phyloP scores from a whole-genome alignment of 2,113 vertebrate species.

The Heliornis fulica region DNA sequence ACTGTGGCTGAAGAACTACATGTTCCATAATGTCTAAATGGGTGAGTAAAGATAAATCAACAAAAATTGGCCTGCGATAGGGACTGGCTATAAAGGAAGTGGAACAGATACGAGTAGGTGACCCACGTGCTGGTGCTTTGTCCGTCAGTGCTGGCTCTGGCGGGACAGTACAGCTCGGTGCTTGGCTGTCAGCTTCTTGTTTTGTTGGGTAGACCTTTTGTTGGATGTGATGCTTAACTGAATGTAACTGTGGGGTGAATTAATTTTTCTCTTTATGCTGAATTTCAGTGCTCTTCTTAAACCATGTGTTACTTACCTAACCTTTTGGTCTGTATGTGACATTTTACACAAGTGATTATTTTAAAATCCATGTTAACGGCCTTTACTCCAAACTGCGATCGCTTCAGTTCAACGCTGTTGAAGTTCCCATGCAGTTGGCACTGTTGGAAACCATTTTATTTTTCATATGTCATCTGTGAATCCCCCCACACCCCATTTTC shows the following conservation, averaged over 20 bases:
- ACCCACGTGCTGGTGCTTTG: neutral
- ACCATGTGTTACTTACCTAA: neutral
- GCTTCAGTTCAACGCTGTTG: constrained; percentile 2
- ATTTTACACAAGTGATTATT: neutral
- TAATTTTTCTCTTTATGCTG: neutral
- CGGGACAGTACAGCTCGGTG: neutral
- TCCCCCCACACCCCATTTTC: neutral
- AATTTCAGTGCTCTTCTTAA: neutral
- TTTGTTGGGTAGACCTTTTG: neutral
- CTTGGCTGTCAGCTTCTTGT: neutral
- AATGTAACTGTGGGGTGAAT: neutral
- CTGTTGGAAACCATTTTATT: neutral
- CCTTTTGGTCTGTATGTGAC: neutral
- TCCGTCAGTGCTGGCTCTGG: neutral
- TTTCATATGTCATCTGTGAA: neutral
- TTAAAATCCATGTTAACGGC: constrained; percentile 26
- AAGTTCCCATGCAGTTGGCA: constrained; percentile 9
- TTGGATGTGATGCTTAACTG: neutral
- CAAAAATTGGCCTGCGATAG: neutral
- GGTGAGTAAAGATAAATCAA: neutral
- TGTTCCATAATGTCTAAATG: neutral
- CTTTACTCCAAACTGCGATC: constrained; percentile 6
- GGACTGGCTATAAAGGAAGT: neutral
- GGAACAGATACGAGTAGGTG: neutral
- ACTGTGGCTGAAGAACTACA: neutral